Conservation (phyloP, 2,113 vertebrate species). For the Elachura formosa region DNA sequence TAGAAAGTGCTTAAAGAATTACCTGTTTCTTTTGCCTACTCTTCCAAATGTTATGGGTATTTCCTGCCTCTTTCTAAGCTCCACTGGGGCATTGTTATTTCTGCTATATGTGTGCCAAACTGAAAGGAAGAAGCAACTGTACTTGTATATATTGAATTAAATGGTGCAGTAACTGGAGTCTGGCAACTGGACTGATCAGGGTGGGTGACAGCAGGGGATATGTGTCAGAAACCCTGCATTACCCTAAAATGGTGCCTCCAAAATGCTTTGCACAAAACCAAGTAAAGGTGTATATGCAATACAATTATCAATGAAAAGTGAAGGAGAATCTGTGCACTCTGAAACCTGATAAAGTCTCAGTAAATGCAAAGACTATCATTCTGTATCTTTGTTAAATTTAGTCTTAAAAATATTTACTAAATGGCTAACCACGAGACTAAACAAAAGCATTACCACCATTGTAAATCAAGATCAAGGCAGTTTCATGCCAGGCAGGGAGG, state of each 20-base stretch:
- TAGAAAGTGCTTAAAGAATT: not conserved
- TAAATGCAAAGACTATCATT: conserved; percentile 42
- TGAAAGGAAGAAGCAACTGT: not conserved
- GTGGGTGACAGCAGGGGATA: not conserved
- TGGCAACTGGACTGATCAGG: not conserved
- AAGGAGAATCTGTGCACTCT: not conserved
- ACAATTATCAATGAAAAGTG: not conserved
- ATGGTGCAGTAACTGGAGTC: not conserved
- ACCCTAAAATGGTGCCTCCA: not conserved
- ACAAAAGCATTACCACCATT: conserved; percentile 69
- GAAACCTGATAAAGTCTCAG: not conserved
- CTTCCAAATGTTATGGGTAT: not conserved
- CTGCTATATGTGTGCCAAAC: not conserved
- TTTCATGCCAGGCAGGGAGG: conserved; percentile 68
- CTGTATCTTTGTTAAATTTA: conserved; percentile 51
- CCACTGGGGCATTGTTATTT: not conserved
- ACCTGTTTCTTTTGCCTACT: not conserved
- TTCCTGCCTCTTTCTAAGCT: not conserved
- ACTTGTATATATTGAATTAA: not conserved
- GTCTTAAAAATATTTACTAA: conserved; percentile 70
- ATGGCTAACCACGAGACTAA: conserved; percentile 70
- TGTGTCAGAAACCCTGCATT: not conserved
- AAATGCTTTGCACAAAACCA: not conserved
- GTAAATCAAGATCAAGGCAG: conserved; percentile 73
- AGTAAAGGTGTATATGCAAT: conserved; percentile 41